Percentiles rank a stretch among this genome's conserved stretches.
These are phyloP conservation scores for Chrysomela aeneicollis DNA, from an alignment of 2,888 invertebrate species.

Conservation along the genomic window DNA sequence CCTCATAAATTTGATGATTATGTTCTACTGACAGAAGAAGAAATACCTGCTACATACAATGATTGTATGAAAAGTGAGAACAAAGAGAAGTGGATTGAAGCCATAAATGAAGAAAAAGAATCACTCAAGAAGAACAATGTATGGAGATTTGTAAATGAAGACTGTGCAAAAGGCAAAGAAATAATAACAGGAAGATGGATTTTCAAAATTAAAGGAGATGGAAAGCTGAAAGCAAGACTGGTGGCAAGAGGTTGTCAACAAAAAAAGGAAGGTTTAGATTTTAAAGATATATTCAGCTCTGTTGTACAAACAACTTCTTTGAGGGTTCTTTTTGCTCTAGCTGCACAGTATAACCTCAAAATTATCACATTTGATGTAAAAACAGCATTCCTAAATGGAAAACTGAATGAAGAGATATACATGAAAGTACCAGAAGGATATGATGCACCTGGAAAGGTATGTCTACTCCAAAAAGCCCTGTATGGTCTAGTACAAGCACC, in stretches of 20 bases:
- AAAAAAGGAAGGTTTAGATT: neutral
- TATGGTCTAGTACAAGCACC: neutral
- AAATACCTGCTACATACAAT: neutral
- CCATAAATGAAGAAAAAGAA: neutral
- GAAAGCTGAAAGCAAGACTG: neutral
- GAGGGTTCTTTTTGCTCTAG: neutral
- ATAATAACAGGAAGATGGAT: too few species aligned
- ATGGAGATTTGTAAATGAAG: too few species aligned
- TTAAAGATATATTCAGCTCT: neutral
- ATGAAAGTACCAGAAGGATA: too few species aligned
- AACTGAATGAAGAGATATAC: too few species aligned
- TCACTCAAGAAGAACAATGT: neutral
- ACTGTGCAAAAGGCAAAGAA: too few species aligned
- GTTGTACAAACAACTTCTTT: neutral
- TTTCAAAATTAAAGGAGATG: too few species aligned
- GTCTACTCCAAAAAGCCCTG: neutral
- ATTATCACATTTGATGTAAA: too few species aligned
- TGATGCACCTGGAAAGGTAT: neutral
- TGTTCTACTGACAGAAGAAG: neutral
- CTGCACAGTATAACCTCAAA: too few species aligned
- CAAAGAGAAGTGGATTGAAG: neutral
- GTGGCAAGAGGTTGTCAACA: neutral
- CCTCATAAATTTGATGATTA: too few species aligned
- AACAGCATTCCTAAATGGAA: too few species aligned
- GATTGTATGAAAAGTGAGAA: neutral